Evolutionary conservation across 2,113 vertebrate species (phyloP), one percentile per base, ranked within the genome.

Genomic region (Thalassoma bifasciatum): DNA sequence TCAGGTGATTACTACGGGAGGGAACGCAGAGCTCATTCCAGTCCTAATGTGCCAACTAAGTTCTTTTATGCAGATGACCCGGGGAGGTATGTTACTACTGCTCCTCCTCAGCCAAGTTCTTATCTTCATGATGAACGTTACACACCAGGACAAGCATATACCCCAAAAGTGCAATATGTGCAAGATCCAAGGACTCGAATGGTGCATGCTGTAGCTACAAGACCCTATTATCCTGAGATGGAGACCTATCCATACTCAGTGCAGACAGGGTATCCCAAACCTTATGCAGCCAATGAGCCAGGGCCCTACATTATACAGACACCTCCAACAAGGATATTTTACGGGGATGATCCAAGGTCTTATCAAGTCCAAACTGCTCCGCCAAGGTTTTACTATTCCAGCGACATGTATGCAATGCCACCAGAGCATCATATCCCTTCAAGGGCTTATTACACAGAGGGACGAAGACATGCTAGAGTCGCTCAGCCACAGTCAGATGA

Each of bases 61-160:
- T 96, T 95, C 80, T 97, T 96, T 94, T 97, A 98, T 10, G 91
- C 95, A 0, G 97, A 98, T 66, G 96, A 97, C 47, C 74, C 95
- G 0, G 88, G 89, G 0, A 91, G 93, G 59, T 97, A 94, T 75
- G 89, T 94, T 3, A 50, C 94, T 77, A 77, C 93, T 70, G 86
- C 77, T 54, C 83, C 87, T 72, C 88, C 87, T 75, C 94, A 83
- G 0, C 86, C 92, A 38, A 93, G 85, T 84, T 89, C 92, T 36
- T 95, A 95, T 86, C 96, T 94, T 1, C 90, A 92, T 14, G 96
- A 98, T 3, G 93, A 95, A 34, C 62, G 77, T 90, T 77, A 95
- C 88, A 81, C 93, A 81, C 75, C 95, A 88, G 14, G 61, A 92
- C 85, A 95, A 93, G 87, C 91, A 89, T 60, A 89, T 89, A 81